Evolutionary conservation across 2,888 invertebrate genomes (phyloP).

Genomic region (Perdita meconis): DNA sequence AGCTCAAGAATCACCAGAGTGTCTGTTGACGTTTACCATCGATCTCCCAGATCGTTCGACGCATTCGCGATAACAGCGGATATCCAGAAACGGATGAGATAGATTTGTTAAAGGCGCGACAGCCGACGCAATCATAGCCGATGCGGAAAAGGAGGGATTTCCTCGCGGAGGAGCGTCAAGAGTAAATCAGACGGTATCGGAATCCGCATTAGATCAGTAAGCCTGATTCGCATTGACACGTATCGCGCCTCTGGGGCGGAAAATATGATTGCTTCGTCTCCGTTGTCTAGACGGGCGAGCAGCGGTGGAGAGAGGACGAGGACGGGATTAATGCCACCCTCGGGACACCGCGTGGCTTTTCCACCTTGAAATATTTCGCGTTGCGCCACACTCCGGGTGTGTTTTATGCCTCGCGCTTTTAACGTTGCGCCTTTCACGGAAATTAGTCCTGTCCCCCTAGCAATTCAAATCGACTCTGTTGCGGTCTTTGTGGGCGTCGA

Average conservation of each 20-base stretch:
- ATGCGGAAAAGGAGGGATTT: slow-evolving; percentile 31
- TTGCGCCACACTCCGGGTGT: no score
- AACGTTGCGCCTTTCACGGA: slow-evolving; percentile 65
- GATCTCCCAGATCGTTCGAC: neutral
- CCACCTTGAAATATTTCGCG: no score
- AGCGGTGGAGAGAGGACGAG: slow-evolving; percentile 58
- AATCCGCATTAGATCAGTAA: slow-evolving; percentile 83
- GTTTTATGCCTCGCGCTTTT: slow-evolving; percentile 47
- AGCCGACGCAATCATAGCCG: slow-evolving; percentile 49
- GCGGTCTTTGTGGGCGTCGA: no score
- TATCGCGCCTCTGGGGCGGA: slow-evolving; percentile 83
- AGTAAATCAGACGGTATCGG: slow-evolving; percentile 83
- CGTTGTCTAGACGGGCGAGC: slow-evolving; percentile 77
- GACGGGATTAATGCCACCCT: slow-evolving; percentile 83
- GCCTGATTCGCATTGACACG: slow-evolving; percentile 84
- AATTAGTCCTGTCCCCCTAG: slow-evolving; percentile 54
- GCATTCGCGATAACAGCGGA: neutral
- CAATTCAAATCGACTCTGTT: slow-evolving; percentile 16
- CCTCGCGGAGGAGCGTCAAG: slow-evolving; percentile 44
- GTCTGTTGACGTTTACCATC: no score
- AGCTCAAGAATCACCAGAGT: no score
- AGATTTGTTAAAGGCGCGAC: slow-evolving; percentile 58
- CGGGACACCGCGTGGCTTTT: slow-evolving; percentile 78
- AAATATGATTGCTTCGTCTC: slow-evolving; percentile 83
- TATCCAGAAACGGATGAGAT: neutral